Base-by-base conservation (phyloP, 2,888 invertebrate genomes). In the Scelioninae gen. 2 region DNA sequence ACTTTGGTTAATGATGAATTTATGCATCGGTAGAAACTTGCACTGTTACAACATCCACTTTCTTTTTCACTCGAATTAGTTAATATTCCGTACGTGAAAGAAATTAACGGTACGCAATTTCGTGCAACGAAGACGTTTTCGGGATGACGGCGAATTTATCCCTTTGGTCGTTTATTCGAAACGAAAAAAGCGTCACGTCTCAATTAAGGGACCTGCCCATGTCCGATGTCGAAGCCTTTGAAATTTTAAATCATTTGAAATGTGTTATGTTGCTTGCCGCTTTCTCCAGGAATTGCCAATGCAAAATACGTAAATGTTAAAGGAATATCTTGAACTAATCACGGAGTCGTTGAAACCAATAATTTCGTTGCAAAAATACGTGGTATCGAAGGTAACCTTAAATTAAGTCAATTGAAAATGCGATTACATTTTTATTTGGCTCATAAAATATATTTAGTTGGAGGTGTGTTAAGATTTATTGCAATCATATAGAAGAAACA, bases 1-100 rank as follows among this genome's bases (percentile, higher is more conserved):
- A 48, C 65, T 65, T 48, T 28, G 7, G 53, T 61, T 72, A 67
- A 65, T 67, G 65, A 72, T 72, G 72, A 67, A 72, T 72, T 53
- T 67, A 72, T 67, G 60, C 60, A 55, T 48, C 65, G 60, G 11
- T 5, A 65, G 60, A 60, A 71, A 72, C 48, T 64, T 58, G 55
- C 65, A 58, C 52, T 58, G 60, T 72, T 72, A 72, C 53, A 45
- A 60, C 52, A 72, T 58, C 58, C 22, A 71, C 71, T 71, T 71
- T 71, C 71, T 71, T 71, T 71, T 64, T 64, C 64, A 50, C 33
- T 64, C 58, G 52, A 65, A 65, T 72, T 72, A 72, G 53, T 65
- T 72, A 65, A 72, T 53, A 71, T 65, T 52, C 71, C 45, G 64
- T 22, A 46, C 37, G 46, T 33, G 65, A 53, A 65, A 58, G 46